Evolutionary conservation across 2,113 vertebrate genomes (phyloP).

Genomic region (Oreochromis niloticus): DNA sequence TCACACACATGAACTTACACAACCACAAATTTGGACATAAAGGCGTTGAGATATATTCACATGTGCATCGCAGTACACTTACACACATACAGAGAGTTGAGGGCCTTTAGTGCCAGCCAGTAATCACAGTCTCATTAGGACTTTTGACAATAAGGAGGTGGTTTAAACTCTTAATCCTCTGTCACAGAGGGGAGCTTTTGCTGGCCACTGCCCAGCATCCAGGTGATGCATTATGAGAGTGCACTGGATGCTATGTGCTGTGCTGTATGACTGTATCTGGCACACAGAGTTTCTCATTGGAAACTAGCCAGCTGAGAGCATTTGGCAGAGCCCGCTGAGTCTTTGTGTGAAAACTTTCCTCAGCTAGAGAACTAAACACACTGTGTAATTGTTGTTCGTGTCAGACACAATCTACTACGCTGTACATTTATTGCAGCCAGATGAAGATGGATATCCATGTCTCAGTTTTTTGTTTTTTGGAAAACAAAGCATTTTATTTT

Average conservation of each 20-base stretch:
- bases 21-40: neutral
- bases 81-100: neutral
- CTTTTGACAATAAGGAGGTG: slow-evolving; percentile 44
- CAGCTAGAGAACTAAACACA: slow-evolving; percentile 43
- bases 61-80: slow-evolving; percentile 2
- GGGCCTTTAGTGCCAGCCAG: slow-evolving; percentile 18
- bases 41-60: neutral
- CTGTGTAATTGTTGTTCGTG: slow-evolving; percentile 52
- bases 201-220: slow-evolving; percentile 41
- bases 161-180: slow-evolving; percentile 65
- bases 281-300: slow-evolving; percentile 40
- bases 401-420: slow-evolving; percentile 37
- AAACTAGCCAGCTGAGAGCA: slow-evolving; percentile 57
- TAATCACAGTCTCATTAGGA: slow-evolving; percentile 58
- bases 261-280: slow-evolving; percentile 28
- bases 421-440: slow-evolving; percentile 28
- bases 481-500: slow-evolving; percentile 43
- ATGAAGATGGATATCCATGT: slow-evolving; percentile 38
- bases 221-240: slow-evolving; percentile 54
- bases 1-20: neutral
- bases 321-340: slow-evolving; percentile 53
- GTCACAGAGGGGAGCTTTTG: slow-evolving; percentile 37
- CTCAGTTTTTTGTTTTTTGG: slow-evolving; percentile 7
- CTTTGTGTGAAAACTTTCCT: slow-evolving; percentile 62
- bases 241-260: slow-evolving; percentile 18